Evolutionary conservation across 2,113 vertebrate genomes (phyloP).

Genomic region (Copsychus sechellarum): DNA sequence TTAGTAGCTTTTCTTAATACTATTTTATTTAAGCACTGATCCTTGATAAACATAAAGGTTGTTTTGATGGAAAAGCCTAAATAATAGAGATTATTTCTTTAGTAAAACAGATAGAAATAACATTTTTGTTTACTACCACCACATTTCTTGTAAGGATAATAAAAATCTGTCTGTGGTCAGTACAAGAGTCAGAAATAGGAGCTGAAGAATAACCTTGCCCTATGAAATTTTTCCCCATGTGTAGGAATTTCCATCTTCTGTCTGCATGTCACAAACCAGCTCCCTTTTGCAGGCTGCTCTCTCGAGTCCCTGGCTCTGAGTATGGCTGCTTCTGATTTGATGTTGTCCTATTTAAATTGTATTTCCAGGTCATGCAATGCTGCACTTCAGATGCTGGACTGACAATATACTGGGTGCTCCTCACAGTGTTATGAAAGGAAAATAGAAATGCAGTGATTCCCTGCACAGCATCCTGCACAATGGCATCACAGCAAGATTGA

Average conservation of each 20-base stretch:
- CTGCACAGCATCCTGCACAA: not conserved
- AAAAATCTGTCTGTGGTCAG: not conserved
- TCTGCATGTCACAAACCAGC: not conserved
- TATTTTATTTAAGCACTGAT: not conserved
- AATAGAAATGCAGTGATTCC: not conserved
- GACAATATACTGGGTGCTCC: not conserved
- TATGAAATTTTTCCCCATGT: accelerated
- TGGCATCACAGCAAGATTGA: too few species aligned
- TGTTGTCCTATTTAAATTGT: not conserved
- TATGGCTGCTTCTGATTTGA: not conserved
- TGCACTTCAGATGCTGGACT: not conserved
- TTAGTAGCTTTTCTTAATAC: not conserved
- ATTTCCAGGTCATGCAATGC: not conserved
- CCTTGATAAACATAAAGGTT: not conserved
- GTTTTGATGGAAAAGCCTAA: not conserved
- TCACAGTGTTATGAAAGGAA: accelerated
- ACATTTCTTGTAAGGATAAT: not conserved
- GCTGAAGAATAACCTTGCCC: not conserved
- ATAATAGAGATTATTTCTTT: not conserved
- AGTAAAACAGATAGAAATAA: not conserved
- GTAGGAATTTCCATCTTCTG: not conserved
- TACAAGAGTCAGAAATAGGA: not conserved
- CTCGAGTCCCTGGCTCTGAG: not conserved
- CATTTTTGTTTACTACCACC: not conserved
- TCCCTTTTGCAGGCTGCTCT: not conserved